Base-by-base conservation (phyloP, 2,797 vertebrate genomes). In the Gymnoscopelus braueri region DNA sequence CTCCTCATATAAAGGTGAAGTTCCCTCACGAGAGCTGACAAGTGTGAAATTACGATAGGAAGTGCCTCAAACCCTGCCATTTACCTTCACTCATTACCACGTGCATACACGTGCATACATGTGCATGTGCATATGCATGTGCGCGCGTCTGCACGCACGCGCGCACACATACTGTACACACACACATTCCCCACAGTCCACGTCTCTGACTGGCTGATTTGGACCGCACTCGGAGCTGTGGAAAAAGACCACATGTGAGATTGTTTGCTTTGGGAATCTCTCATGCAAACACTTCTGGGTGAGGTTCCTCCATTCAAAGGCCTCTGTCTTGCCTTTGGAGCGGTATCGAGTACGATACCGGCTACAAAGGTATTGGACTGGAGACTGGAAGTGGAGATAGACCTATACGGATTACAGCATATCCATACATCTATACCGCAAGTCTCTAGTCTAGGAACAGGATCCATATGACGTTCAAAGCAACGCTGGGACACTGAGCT, bases 11-110 rank as follows among this genome's bases (percentile, higher is more conserved):
- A 93, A 93, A 94, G 89, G 92, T 94, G 92, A 93, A 88, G 84
- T 93, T 90, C 90, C 85, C 78, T 92, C 91, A 91, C 84, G 62
- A 82, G 85, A 89, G 92, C 89, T 92, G 93, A 94, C 92, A 93
- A 87, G 89, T 93, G 92, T 94, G 91, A 94, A 93, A 94, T 93
- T 93, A 92, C 92, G 80, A 90, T 90, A 77, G 89, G 87, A 92
- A 91, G 87, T 82, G 84, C 84, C 85, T 90, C 89, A 86, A 88
- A 88, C 88, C 82, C 84, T 88, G 88, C 92, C 88, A 89, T 92
- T 91, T 91, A 87, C 89, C 81, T 89, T 89, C 84, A 87, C 91
- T 93, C 90, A 94, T 94, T 92, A 92, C 78, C 80, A 82, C 73
- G 81, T 84, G 81, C 81, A 81, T 61, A 48, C 80, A 72, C 78